Conservation (phyloP, 2,113 vertebrate species). For the Myotis brandtii region DNA sequence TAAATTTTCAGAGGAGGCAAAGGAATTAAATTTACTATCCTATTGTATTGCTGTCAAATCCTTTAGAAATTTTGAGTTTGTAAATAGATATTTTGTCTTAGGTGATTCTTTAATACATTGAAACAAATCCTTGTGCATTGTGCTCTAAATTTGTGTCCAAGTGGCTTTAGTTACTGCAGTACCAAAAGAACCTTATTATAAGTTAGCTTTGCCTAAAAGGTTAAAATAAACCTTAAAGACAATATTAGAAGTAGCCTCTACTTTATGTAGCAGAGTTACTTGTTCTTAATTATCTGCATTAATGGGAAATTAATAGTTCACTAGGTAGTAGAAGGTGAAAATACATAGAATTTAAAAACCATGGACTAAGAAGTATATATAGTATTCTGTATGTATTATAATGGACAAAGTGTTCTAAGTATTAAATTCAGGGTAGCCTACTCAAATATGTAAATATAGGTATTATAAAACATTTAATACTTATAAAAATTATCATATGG, state of each 20-base stretch:
- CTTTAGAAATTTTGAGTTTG: constrained; percentile 18
- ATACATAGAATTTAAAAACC: constrained; percentile 10
- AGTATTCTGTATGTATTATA: not conserved
- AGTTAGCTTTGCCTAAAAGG: constrained; percentile 22
- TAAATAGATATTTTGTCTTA: not conserved
- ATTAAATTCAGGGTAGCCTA: not conserved
- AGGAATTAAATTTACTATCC: not conserved
- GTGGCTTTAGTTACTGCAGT: not conserved
- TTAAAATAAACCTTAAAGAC: not conserved
- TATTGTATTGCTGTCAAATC: not conserved
- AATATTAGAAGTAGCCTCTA: not conserved
- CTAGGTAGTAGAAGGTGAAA: not conserved
- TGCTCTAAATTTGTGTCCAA: not conserved
- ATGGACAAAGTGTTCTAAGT: not conserved
- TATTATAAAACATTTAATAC: not conserved
- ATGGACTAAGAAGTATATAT: not conserved
- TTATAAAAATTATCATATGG: not conserved
- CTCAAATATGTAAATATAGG: not conserved
- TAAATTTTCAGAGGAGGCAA: not conserved
- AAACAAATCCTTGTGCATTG: not conserved
- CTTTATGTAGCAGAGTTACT: constrained; percentile 20
- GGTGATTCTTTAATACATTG: not conserved
- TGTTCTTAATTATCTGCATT: not conserved
- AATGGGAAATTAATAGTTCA: constrained; percentile 37
- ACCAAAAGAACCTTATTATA: not conserved